phyloP scores from a whole-genome alignment of 2,888 invertebrate genomes.

The Nymphalis c-album region DNA sequence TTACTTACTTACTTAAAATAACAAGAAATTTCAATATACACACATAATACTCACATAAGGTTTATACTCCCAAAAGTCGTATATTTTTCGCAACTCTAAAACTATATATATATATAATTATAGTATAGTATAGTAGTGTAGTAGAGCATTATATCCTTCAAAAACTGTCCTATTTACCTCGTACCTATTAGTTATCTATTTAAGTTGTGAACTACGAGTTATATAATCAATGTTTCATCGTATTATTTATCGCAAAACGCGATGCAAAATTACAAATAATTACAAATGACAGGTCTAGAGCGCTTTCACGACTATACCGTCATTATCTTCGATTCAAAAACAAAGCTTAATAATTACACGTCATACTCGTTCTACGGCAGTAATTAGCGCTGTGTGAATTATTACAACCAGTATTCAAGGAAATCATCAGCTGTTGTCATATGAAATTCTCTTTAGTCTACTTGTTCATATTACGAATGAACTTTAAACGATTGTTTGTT shows the following conservation, averaged over 20 bases:
- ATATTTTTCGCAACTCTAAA: too few relatives aligned
- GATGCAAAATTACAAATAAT: slow-evolving; percentile 6
- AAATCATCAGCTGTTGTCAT: slow-evolving; percentile 19
- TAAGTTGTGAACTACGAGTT: too few relatives aligned
- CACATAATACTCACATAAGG: too few relatives aligned
- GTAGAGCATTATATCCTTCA: too few relatives aligned
- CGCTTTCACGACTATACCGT: slow-evolving; percentile 20
- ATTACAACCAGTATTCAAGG: slow-evolving; percentile 26
- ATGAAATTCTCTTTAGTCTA: slow-evolving; percentile 18
- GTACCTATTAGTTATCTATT: too few relatives aligned
- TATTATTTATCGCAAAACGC: not conserved
- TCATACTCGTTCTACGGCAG: slow-evolving; percentile 21
- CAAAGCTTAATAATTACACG: slow-evolving; percentile 32
- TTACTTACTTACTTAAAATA: too few relatives aligned
- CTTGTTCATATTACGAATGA: not conserved
- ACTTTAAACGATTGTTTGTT: too few relatives aligned
- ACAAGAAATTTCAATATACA: too few relatives aligned
- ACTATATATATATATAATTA: too few relatives aligned
- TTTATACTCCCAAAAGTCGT: too few relatives aligned
- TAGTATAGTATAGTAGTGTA: too few relatives aligned
- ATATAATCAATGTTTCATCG: not conserved
- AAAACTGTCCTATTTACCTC: too few relatives aligned
- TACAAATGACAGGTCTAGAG: slow-evolving; percentile 13
- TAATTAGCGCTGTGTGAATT: slow-evolving; percentile 38
- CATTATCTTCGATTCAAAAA: slow-evolving; percentile 28